phyloP scores from a whole-genome alignment of 2,797 vertebrate species.

The Periophthalmus magnuspinnatus region DNA sequence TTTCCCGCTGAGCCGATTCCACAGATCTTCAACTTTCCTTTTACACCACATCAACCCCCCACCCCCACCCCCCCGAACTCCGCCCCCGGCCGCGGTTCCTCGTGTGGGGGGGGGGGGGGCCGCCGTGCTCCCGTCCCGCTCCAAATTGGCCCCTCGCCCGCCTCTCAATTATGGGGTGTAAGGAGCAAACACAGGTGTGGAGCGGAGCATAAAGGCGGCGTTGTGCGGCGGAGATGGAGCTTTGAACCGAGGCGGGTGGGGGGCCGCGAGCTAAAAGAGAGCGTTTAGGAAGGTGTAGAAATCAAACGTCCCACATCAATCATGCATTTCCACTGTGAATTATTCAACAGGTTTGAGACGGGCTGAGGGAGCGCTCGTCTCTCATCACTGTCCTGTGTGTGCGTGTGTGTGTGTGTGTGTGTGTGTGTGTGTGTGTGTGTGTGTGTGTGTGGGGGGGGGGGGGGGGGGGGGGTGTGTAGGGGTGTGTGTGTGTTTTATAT shows the following conservation, averaged over 20 bases:
- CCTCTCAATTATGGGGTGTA: slow-evolving; percentile 75
- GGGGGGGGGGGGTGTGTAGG: too few relatives aligned
- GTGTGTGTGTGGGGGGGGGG: background rate
- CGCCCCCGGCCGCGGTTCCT: slow-evolving; percentile 47
- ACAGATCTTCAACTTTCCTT: slow-evolving; percentile 50
- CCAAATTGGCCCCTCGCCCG: slow-evolving; percentile 71
- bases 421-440: background rate
- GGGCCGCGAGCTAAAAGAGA: slow-evolving; percentile 63
- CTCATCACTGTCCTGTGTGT: slow-evolving; percentile 10
- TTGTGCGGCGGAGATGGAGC: slow-evolving; percentile 70
- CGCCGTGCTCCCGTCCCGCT: slow-evolving; percentile 67
- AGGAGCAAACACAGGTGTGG: slow-evolving; percentile 83
- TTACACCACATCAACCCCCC: slow-evolving; percentile 61
- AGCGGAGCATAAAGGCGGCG: slow-evolving; percentile 74
- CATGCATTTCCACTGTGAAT: slow-evolving; percentile 74
- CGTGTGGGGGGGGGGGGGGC: slow-evolving; percentile 78
- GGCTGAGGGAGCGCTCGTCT: slow-evolving; percentile 38
- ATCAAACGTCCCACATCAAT: slow-evolving; percentile 80
- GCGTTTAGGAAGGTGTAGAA: slow-evolving; percentile 74
- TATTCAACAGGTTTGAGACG: slow-evolving; percentile 61
- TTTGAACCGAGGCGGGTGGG: slow-evolving; percentile 68
- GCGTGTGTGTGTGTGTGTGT: slow-evolving; percentile 1
- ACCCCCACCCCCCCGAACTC: slow-evolving; percentile 49
- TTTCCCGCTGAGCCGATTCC: slow-evolving; percentile 47
- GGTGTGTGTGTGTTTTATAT: too few relatives aligned